Evolutionary conservation across 2,888 invertebrate genomes (phyloP), one percentile per base, ranked within the genome.

Genomic region (Drosophila seclusa): DNA sequence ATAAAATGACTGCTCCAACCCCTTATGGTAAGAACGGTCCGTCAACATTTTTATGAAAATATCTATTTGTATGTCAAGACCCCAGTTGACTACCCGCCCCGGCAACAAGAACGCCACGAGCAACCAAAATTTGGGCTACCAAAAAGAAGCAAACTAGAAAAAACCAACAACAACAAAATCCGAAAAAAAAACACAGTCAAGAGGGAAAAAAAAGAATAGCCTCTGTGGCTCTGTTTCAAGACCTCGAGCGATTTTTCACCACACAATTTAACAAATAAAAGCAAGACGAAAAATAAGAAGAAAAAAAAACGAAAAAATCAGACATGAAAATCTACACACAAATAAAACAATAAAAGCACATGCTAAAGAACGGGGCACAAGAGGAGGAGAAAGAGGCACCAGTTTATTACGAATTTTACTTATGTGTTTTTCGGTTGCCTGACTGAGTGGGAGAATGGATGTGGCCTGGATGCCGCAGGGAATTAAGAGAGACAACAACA

Each of bases 391-490:
- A 68, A 71, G 64, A 75, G 73, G 68, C 85, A 78, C 83, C 86
- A 89, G 90, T 90, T 90, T 87, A 87, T 87, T 87, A 90, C 80
- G 82, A 84, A 80, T 89, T 89, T 87, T 87, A 78, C 87, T 90
- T 87, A 90, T 87, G 80, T 83, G 87, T 80, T 83, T 83, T 79
- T 80, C 18, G 64, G 80, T 72, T 68, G 69, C 49, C 62, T 52
- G 53, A 49, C 55, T 52, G 58, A 50, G 36, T 18, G 32, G 24
- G 34, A 32, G 38, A 27, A 3, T n/a, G 29, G 58, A 38, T 29
- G 18, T 52, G 53, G 57, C 18, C 57, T 21, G 16, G 45, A 45
- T 45, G 79, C 90, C 88, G 57, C 76, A 68, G 88, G 90, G 87
- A 78, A 90, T 89, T 87, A 84, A 90, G 84, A 84, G 77, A 78